A percentile compares a stretch with the other conserved stretches of the same genome.
phyloP scores from a whole-genome alignment of 1,140 invertebrate species.

The Alviniconcha marisindica region DNA sequence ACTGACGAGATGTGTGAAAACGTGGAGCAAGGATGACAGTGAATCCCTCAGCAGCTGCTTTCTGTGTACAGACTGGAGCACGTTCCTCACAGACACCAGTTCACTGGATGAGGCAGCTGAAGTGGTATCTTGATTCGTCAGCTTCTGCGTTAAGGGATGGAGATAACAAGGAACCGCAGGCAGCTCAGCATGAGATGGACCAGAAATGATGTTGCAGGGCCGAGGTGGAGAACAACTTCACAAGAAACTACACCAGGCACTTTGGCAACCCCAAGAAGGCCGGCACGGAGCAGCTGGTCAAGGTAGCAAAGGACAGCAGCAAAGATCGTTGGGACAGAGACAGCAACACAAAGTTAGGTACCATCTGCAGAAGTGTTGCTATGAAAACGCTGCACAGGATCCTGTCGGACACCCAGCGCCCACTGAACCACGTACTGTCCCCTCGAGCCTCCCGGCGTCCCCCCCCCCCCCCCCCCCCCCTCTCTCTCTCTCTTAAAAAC shows the following conservation, averaged over 20 bases:
- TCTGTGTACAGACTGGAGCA: conserved; percentile 20
- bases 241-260: background rate
- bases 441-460: too few relatives aligned
- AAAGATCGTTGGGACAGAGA: too few relatives aligned
- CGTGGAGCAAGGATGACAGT: background rate
- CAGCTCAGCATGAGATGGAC: background rate
- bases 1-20: background rate
- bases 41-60: conserved; percentile 9
- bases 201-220: background rate
- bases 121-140: conserved; percentile 12
- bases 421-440: too few relatives aligned
- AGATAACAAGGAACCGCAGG: background rate
- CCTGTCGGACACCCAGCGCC: too few relatives aligned
- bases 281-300: background rate
- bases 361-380: too few relatives aligned
- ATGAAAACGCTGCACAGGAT: too few relatives aligned
- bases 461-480: too few relatives aligned
- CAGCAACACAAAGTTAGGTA: too few relatives aligned
- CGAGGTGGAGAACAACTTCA: background rate
- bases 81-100: background rate
- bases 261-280: background rate
- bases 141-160: background rate
- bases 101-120: conserved; percentile 18
- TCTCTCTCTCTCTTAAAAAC: too few relatives aligned
- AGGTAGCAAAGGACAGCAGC: background rate